Conservation (phyloP, 1,140 invertebrate genomes). For the Nasonia longicornis region DNA sequence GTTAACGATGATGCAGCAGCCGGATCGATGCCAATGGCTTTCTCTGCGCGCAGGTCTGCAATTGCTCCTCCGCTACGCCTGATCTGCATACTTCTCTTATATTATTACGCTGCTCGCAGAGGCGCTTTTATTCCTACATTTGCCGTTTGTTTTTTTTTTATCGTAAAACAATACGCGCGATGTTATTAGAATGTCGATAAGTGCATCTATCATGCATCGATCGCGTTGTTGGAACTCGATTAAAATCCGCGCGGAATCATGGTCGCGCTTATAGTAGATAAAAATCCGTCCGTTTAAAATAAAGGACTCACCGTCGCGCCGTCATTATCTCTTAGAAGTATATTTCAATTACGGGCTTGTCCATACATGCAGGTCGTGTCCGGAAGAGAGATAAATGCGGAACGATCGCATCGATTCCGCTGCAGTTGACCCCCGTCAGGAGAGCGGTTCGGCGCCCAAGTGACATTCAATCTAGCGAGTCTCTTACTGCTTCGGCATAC, state of each 20-base stretch:
- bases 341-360: slow-evolving; percentile 11
- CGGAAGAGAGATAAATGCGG: background rate
- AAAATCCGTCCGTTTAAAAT: too few relatives aligned
- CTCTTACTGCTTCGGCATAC: background rate
- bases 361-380: background rate
- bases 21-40: slow-evolving; percentile 12
- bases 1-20: background rate
- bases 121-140: background rate
- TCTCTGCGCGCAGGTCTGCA: background rate
- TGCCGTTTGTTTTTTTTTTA: too few relatives aligned
- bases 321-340: background rate
- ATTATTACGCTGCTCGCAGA: too few relatives aligned
- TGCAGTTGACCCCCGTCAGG: background rate
- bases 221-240: too few relatives aligned
- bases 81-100: background rate
- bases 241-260: too few relatives aligned
- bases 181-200: too few relatives aligned
- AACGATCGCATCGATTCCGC: background rate
- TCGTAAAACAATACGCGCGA: too few relatives aligned
- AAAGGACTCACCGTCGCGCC: too few relatives aligned
- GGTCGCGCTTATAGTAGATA: too few relatives aligned
- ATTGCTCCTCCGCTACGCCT: background rate
- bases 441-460: background rate
- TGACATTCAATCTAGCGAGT: slow-evolving; percentile 6
- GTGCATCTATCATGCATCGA: too few relatives aligned